Percentiles rank a stretch among this genome's conserved stretches.
Conservation (phyloP, 2,888 invertebrate species). For the Calliphora vomitoria region DNA sequence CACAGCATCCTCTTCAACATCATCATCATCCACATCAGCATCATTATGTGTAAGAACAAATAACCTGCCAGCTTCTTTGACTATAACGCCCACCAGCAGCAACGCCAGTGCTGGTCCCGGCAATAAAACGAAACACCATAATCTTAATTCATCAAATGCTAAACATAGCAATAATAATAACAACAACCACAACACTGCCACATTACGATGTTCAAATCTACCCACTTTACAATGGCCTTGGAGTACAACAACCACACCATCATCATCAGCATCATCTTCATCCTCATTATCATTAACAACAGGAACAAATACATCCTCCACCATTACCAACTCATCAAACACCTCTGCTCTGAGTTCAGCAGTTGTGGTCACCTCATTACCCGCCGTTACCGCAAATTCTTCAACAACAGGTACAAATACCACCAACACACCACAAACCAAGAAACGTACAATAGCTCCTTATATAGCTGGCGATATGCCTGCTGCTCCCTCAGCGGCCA, state of each 20-base stretch:
- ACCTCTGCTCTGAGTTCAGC: constrained; percentile 64
- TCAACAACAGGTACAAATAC: constrained; percentile 53
- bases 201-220: constrained; percentile 75
- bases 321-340: constrained; percentile 75
- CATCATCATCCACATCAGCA: constrained; percentile 57
- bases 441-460: constrained; percentile 76
- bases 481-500: constrained; percentile 71
- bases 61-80: constrained; percentile 71
- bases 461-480: constrained; percentile 55
- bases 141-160: constrained; percentile 17
- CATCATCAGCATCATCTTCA: constrained; percentile 74
- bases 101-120: constrained; percentile 66
- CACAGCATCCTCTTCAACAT: constrained; percentile 32
- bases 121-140: constrained; percentile 49
- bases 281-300: constrained; percentile 62
- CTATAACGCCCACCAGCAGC: constrained; percentile 73
- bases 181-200: constrained; percentile 73
- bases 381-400: constrained; percentile 41
- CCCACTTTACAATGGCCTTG: constrained; percentile 83
- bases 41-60: constrained; percentile 68
- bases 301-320: constrained; percentile 53
- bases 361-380: constrained; percentile 49
- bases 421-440: constrained; percentile 70
- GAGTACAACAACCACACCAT: constrained; percentile 79
- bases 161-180: constrained; percentile 68